Percentiles rank a stretch among this genome's conserved stretches.
Evolutionary conservation across 1,140 invertebrate genomes (phyloP).

Genomic region (Aphis gossypii): DNA sequence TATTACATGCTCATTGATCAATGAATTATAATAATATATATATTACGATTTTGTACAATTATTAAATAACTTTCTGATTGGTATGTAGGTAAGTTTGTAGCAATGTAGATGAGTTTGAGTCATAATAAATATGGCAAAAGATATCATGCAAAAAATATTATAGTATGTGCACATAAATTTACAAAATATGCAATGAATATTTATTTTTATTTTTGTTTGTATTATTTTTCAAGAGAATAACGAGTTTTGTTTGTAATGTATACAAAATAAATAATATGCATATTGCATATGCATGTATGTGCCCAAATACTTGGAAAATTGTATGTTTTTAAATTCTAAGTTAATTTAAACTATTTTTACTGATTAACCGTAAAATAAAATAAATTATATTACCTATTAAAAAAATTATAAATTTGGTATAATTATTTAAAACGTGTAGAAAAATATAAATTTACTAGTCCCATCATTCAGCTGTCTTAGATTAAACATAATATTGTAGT

Average conservation of each 20-base stretch:
- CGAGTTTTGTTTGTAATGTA: background rate
- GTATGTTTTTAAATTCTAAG: too few species aligned
- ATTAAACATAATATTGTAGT: too few species aligned
- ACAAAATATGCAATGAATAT: background rate
- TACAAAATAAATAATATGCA: too few species aligned
- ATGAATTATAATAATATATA: background rate
- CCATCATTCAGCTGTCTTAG: too few species aligned
- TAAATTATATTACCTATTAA: too few species aligned
- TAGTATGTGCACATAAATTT: background rate
- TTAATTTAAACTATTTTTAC: too few species aligned
- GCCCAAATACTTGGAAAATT: too few species aligned
- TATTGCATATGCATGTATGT: too few species aligned
- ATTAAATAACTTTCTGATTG: background rate
- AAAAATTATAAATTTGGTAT: too few species aligned
- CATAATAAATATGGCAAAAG: background rate
- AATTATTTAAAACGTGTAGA: too few species aligned
- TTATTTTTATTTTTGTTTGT: background rate
- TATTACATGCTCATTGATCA: background rate
- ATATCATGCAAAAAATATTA: background rate
- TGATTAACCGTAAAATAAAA: too few species aligned
- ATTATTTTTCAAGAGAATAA: background rate
- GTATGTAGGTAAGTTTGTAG: background rate
- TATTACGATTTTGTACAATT: background rate
- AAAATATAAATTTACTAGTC: too few species aligned
- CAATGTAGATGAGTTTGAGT: background rate